These are phyloP conservation scores for Macroteleia sp. DNA, from an alignment of 2,888 invertebrate genomes.

Conservation along the genomic window DNA sequence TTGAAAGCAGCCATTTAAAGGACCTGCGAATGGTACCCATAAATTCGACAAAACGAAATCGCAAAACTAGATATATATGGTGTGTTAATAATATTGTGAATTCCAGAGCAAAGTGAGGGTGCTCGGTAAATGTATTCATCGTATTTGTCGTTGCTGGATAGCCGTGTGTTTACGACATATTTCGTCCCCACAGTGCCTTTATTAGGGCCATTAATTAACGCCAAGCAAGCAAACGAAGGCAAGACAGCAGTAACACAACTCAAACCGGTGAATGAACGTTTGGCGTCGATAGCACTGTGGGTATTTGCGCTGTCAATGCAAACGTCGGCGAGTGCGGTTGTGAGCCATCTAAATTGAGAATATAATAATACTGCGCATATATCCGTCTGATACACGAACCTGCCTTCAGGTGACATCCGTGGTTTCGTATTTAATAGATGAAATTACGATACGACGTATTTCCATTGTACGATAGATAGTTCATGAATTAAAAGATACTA, in stretches of 20 bases:
- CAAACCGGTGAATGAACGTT: constrained; percentile 57
- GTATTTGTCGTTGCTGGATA: constrained; percentile 46
- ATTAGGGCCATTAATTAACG: constrained; percentile 62
- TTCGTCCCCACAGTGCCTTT: constrained; percentile 56
- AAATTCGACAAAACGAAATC: constrained; percentile 31
- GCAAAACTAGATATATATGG: constrained; percentile 11
- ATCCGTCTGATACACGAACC: constrained; percentile 47
- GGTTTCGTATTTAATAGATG: constrained; percentile 34
- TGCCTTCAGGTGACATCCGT: constrained; percentile 21
- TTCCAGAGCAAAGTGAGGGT: constrained; percentile 19
- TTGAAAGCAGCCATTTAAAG: constrained; percentile 13
- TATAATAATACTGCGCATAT: constrained; percentile 54
- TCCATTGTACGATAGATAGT: constrained; percentile 10
- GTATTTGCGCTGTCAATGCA: constrained; percentile 59
- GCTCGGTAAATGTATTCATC: constrained; percentile 42
- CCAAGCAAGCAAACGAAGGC: constrained; percentile 61
- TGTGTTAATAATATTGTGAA: constrained; percentile 47
- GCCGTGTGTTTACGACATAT: constrained; percentile 61
- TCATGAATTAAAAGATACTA: constrained; percentile 10
- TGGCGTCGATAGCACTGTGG: constrained; percentile 50
- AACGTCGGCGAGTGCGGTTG: constrained; percentile 43
- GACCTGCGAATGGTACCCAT: neutral
- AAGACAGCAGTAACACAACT: constrained; percentile 53
- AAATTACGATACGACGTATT: constrained; percentile 33
- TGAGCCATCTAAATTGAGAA: constrained; percentile 46